A percentile compares a stretch with the other conserved stretches of the same genome.
These are phyloP conservation scores for Lacerta bilineata DNA, from an alignment of 2,797 vertebrate species.

Conservation along the genomic window DNA sequence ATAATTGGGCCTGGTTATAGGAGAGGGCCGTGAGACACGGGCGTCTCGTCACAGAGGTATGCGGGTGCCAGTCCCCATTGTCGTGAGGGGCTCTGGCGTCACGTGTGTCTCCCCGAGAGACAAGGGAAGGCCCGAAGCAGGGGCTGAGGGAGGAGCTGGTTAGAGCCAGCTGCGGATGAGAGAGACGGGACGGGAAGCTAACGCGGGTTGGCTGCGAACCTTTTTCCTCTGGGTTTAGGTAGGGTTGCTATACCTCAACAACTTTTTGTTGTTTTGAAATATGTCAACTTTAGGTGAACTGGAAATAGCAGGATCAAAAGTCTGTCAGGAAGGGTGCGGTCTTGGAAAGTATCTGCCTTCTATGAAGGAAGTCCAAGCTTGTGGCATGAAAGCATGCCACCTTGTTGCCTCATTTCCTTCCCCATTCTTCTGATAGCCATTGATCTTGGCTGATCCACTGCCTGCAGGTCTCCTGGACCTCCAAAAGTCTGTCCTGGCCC, in stretches of 20 bases:
- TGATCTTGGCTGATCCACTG: too few relatives aligned
- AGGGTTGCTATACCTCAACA: background rate
- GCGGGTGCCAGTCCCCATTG: background rate
- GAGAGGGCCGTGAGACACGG: background rate
- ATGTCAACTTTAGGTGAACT: too few relatives aligned
- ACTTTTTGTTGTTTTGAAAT: background rate
- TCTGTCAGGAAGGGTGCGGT: background rate
- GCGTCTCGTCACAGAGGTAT: conserved; percentile 1
- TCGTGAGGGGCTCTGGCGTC: background rate
- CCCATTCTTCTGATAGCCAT: too few relatives aligned
- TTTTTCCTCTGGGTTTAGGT: background rate
- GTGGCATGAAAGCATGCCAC: background rate
- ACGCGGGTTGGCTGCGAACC: too few relatives aligned
- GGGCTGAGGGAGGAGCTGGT: background rate
- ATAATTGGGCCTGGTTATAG: too few relatives aligned
- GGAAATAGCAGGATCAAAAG: background rate
- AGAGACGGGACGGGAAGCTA: background rate
- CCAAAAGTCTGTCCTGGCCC: background rate
- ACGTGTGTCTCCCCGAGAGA: background rate
- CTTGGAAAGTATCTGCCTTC: background rate
- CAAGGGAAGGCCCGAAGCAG: background rate
- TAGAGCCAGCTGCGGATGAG: conserved; percentile 1
- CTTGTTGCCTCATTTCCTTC: too few relatives aligned
- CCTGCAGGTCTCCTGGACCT: background rate
- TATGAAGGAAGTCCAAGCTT: background rate